Evolutionary conservation across 2,888 invertebrate genomes (phyloP).

Genomic region (Tiliacea citrago): DNA sequence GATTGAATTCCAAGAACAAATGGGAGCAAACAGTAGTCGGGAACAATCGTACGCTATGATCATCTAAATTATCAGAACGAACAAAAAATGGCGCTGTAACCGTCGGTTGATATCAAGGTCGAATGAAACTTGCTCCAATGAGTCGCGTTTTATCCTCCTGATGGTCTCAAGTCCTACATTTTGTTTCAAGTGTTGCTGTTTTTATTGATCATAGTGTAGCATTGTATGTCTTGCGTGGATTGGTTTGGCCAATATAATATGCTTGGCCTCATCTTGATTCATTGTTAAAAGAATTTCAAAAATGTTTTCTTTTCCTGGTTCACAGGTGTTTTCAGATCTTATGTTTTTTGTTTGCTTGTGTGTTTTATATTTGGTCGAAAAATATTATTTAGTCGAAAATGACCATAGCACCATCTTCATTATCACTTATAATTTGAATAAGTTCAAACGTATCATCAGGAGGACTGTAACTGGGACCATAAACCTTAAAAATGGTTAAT

Average conservation of each 20-base stretch:
- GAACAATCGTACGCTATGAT: constrained; percentile 50
- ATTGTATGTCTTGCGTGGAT: not conserved
- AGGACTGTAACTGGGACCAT: not conserved
- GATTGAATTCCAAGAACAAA: constrained; percentile 19
- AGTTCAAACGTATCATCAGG: constrained; percentile 10
- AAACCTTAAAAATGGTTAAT: constrained; percentile 26
- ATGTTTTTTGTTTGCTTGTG: not conserved
- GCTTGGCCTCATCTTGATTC: constrained; percentile 2
- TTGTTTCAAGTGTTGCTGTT: not conserved
- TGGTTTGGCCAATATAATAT: not conserved
- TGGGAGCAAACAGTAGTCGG: constrained; percentile 48
- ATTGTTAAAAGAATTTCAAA: constrained; percentile 29
- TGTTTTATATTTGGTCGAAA: constrained; percentile 10
- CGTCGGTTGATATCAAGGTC: constrained; percentile 60
- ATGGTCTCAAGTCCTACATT: not conserved
- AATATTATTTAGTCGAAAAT: constrained; percentile 1
- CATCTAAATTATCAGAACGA: constrained; percentile 56
- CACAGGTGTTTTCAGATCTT: constrained; percentile 8
- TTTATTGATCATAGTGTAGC: not conserved
- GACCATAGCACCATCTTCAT: constrained; percentile 1
- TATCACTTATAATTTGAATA: constrained; percentile 21
- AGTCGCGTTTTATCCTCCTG: constrained; percentile 41
- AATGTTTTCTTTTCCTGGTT: constrained; percentile 24
- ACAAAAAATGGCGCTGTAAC: constrained; percentile 61
- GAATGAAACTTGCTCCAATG: constrained; percentile 39